phyloP scores from a whole-genome alignment of 1,140 invertebrate genomes.

The Cyclargus thomasi region DNA sequence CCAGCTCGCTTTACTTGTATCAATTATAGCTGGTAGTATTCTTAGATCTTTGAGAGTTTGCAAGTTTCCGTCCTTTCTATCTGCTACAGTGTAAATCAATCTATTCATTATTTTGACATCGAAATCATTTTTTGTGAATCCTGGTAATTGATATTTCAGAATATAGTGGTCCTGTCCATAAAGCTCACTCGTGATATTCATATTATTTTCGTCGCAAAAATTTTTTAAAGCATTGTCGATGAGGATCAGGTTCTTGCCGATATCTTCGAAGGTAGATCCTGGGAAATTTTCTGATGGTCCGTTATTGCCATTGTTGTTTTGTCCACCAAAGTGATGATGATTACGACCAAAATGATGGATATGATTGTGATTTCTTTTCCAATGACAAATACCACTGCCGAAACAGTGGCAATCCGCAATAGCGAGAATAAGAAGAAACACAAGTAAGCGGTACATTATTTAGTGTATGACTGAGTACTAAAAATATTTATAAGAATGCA shows the following conservation, averaged over 20 bases:
- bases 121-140: neutral
- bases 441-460: conserved; percentile 5
- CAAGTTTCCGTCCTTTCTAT: neutral
- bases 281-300: neutral
- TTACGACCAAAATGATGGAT: neutral
- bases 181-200: conserved; percentile 1
- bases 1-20: conserved; percentile 16
- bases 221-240: conserved; percentile 10
- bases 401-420: neutral
- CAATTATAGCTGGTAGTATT: conserved; percentile 17
- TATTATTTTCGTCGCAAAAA: conserved; percentile 8
- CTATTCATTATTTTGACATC: conserved; percentile 17
- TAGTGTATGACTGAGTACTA: neutral
- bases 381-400: neutral
- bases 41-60: conserved; percentile 16
- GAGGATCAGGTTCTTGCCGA: neutral
- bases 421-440: neutral
- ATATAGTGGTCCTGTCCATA: conserved; percentile 17
- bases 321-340: neutral
- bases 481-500: neutral
- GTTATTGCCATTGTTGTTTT: neutral
- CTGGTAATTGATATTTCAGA: conserved; percentile 20
- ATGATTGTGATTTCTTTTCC: neutral
- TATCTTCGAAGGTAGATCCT: neutral
- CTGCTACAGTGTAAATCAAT: conserved; percentile 12